A percentile compares a stretch with the other conserved stretches of the same genome.
Evolutionary conservation across 2,113 vertebrate genomes (phyloP).

Genomic region (Toxotes jaculatrix): DNA sequence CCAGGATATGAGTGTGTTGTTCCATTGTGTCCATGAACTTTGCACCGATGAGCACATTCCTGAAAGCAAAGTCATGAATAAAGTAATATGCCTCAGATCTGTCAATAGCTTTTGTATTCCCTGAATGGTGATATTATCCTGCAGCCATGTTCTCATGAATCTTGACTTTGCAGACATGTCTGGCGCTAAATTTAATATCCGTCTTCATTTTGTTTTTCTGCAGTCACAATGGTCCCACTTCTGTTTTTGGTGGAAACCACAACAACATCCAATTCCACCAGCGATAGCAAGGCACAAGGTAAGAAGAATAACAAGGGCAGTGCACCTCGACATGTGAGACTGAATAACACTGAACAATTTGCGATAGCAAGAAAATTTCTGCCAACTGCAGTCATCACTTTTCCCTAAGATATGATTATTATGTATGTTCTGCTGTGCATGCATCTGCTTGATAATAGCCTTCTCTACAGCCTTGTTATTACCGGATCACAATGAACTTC

Average conservation of each 20-base stretch:
- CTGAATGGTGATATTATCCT: conserved; percentile 58
- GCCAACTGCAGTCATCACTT: conserved; percentile 46
- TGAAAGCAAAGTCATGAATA: conserved; percentile 52
- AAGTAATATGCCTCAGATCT: conserved; percentile 59
- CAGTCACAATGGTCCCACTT: conserved; percentile 86
- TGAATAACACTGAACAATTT: conserved; percentile 19
- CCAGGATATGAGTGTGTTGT: conserved; percentile 74
- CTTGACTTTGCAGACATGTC: conserved; percentile 53
- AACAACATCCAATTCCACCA: conserved; percentile 57
- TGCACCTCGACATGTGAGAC: conserved; percentile 44
- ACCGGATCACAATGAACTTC: conserved; percentile 59
- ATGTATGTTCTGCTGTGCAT: conserved; percentile 28
- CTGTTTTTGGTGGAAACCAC: conserved; percentile 76
- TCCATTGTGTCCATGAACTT: conserved; percentile 74
- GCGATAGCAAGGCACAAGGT: conserved; percentile 64
- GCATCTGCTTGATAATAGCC: conserved; percentile 63
- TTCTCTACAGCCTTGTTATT: conserved; percentile 65
- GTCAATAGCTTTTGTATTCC: conserved; percentile 57
- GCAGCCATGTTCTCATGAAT: conserved; percentile 33
- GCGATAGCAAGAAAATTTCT: conserved; percentile 16
- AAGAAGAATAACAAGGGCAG: conserved; percentile 31
- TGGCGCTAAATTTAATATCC: conserved; percentile 73
- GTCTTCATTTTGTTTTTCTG: conserved; percentile 63
- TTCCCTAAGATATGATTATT: conserved; percentile 52
- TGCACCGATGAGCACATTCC: conserved; percentile 75